A percentile compares a stretch with the other conserved stretches of the same genome.
phyloP scores from a whole-genome alignment of 2,888 invertebrate species.

The Lamellibrachia satsuma region DNA sequence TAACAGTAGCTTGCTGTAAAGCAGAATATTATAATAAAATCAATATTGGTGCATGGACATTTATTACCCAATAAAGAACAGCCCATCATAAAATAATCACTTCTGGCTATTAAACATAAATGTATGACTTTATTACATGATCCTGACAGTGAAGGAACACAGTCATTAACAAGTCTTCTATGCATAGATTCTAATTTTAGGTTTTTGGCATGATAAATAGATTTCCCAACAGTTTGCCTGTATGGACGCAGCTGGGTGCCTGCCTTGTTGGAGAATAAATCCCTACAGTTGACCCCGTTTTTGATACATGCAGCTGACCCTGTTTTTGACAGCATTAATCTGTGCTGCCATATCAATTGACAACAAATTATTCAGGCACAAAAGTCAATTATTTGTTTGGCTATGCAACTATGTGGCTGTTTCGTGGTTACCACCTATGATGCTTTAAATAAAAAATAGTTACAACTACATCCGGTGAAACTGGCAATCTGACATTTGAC shows the following conservation, averaged over 20 bases:
- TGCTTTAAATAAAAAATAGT: not conserved
- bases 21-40: not conserved
- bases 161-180: not conserved
- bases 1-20: not conserved
- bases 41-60: not conserved
- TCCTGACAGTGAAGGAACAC: not conserved
- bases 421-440: not conserved
- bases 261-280: too few relatives aligned
- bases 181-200: not conserved
- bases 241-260: not conserved
- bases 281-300: too few relatives aligned
- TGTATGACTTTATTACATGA: not conserved
- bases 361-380: not conserved
- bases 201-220: not conserved
- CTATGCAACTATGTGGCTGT: not conserved
- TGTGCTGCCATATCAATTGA: not conserved
- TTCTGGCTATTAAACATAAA: conserved; percentile 10
- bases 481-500: not conserved
- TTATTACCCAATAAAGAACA: not conserved
- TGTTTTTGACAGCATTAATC: not conserved
- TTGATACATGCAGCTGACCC: not conserved
- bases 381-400: not conserved
- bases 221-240: not conserved
- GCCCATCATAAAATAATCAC: not conserved
- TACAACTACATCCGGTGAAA: not conserved